Conservation (phyloP, 2,888 invertebrate genomes). For the Carterocephalus palaemon region DNA sequence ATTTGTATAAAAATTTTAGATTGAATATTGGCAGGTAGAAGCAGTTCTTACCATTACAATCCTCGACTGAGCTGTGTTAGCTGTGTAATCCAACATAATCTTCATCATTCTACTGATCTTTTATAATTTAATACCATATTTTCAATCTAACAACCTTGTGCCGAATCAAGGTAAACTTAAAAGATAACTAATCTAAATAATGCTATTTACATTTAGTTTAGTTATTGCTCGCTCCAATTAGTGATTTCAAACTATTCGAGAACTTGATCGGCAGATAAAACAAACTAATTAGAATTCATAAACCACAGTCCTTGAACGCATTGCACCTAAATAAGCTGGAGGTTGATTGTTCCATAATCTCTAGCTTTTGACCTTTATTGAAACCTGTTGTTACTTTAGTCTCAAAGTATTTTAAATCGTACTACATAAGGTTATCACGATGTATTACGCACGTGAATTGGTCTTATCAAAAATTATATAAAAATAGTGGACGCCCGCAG, state of each 20-base stretch:
- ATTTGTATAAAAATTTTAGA: too few relatives aligned
- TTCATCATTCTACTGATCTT: too few relatives aligned
- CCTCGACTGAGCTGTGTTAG: too few relatives aligned
- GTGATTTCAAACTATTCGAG: slow-evolving; percentile 19
- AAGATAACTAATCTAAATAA: slow-evolving; percentile 9
- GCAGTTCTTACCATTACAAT: too few relatives aligned
- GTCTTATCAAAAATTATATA: slow-evolving; percentile 61
- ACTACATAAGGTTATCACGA: slow-evolving; percentile 31
- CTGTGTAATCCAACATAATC: too few relatives aligned
- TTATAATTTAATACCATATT: too few relatives aligned
- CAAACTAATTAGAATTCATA: slow-evolving; percentile 28
- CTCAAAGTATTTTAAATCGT: slow-evolving; percentile 5
- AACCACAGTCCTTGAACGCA: slow-evolving; percentile 26
- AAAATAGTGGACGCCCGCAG: too few relatives aligned
- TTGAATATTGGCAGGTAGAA: too few relatives aligned
- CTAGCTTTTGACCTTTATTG: slow-evolving; percentile 30
- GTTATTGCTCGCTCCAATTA: slow-evolving; percentile 9
- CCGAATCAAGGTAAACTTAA: too few relatives aligned
- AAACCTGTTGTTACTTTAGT: slow-evolving; percentile 21
- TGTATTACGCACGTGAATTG: slow-evolving; percentile 40
- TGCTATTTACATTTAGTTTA: slow-evolving; percentile 12
- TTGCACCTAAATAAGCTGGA: slow-evolving; percentile 26
- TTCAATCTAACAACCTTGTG: too few relatives aligned
- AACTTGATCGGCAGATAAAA: slow-evolving; percentile 24
- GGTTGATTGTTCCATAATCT: slow-evolving; percentile 15